These are phyloP conservation scores for Melozone crissalis DNA, from an alignment of 2,113 vertebrate genomes.

Conservation along the genomic window DNA sequence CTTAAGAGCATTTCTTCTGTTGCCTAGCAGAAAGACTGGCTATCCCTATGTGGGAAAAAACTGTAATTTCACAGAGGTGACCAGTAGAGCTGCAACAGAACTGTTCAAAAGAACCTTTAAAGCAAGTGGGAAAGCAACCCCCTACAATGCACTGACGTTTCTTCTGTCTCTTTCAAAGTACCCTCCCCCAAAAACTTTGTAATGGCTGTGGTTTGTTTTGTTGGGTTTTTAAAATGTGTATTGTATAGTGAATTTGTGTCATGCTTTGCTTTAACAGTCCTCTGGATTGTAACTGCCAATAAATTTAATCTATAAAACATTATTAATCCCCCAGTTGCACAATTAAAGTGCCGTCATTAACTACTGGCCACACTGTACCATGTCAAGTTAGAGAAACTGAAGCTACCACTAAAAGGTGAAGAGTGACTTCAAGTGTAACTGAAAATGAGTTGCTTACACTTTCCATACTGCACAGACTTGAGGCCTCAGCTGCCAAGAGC, in stretches of 20 bases:
- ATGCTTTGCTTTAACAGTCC: background rate
- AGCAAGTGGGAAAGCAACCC: background rate
- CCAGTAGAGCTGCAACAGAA: background rate
- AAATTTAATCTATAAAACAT: background rate
- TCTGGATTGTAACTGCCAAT: background rate
- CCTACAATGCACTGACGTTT: background rate
- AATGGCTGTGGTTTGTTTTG: background rate
- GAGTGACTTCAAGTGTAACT: background rate
- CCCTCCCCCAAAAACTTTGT: background rate
- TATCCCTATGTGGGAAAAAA: background rate
- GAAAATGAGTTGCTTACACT: background rate
- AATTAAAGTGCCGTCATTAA: fast-evolving
- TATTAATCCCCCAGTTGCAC: background rate
- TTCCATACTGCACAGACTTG: background rate
- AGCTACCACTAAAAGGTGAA: background rate
- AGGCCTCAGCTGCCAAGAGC: background rate
- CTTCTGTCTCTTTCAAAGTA: background rate
- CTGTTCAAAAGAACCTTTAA: background rate
- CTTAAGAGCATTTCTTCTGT: background rate
- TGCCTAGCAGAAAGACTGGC: background rate
- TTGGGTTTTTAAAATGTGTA: background rate
- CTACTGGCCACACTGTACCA: background rate
- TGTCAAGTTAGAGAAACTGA: background rate
- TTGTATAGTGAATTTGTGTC: background rate
- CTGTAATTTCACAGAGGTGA: background rate